Conservation (phyloP, 2,888 invertebrate species). For the Altica lythri region DNA sequence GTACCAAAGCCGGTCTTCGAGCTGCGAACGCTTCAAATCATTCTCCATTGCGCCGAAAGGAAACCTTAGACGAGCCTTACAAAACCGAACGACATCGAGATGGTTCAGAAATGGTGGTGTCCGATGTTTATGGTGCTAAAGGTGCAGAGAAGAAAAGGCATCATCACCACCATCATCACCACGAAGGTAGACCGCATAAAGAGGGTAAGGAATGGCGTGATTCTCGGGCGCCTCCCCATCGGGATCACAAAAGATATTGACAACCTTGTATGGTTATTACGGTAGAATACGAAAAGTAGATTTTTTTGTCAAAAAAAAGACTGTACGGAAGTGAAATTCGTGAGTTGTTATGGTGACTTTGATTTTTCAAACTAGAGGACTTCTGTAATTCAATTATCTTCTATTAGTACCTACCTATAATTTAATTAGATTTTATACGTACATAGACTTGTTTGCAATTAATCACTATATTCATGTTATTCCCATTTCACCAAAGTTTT, state of each 20-base stretch:
- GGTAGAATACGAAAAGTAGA: conserved; percentile 50
- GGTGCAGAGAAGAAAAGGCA: conserved; percentile 67
- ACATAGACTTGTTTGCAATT: no score
- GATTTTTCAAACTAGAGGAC: no score
- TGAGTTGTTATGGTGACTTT: no score
- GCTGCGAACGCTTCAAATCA: conserved; percentile 62
- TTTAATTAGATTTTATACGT: no score
- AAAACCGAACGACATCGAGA: conserved; percentile 60
- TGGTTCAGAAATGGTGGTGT: conserved; percentile 77
- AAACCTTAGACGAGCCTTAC: conserved; percentile 72
- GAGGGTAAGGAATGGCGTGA: conserved; percentile 64
- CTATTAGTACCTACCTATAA: no score
- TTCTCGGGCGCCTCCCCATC: conserved; percentile 60
- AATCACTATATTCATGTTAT: no score
- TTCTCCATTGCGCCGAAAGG: conserved; percentile 68
- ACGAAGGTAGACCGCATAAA: conserved; percentile 64
- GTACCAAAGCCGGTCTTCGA: conserved; percentile 44
- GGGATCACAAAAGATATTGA: conserved; percentile 63
- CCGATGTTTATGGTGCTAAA: conserved; percentile 62
- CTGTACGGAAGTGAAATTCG: no score
- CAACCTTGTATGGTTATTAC: conserved; percentile 53
- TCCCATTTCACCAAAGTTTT: no score
- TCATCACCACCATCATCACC: conserved; percentile 80
- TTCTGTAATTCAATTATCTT: no score
- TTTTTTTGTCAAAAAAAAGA: conserved; percentile 5